Conservation (phyloP, 1,140 invertebrate species). For the Cephus cinctus region DNA sequence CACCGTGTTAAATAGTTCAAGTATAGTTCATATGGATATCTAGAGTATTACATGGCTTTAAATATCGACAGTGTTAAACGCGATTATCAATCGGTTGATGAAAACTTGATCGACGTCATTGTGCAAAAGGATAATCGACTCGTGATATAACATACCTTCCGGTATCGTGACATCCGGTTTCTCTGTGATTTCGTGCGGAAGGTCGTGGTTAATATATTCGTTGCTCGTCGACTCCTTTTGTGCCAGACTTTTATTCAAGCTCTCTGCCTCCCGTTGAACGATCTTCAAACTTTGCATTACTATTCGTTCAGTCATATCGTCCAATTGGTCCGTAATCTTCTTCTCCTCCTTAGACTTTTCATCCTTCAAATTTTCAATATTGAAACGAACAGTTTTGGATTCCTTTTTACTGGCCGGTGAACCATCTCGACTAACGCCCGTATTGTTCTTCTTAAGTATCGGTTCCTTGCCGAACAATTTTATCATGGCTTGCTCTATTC, state of each 20-base stretch:
- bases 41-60: no score
- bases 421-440: slow-evolving; percentile 11
- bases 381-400: slow-evolving; percentile 41
- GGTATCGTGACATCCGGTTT: slow-evolving; percentile 19
- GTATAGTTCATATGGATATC: no score
- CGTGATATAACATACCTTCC: slow-evolving; percentile 17
- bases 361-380: slow-evolving; percentile 25
- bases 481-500: slow-evolving; percentile 34
- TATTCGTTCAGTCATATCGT: slow-evolving; percentile 7
- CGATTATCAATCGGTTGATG: not conserved
- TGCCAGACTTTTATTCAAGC: not conserved
- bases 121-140: no score
- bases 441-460: slow-evolving; percentile 27
- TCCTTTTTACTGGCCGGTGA: slow-evolving; percentile 15
- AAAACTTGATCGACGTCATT: not conserved
- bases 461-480: slow-evolving; percentile 28
- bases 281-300: not conserved
- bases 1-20: no score
- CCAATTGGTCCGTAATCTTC: not conserved
- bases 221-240: not conserved
- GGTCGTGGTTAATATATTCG: not conserved
- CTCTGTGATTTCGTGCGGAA: not conserved
- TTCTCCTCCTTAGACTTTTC: not conserved
- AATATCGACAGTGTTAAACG: no score
- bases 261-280: slow-evolving; percentile 1